These are phyloP conservation scores for Urocolius indicus DNA, from an alignment of 2,113 vertebrate species.

Conservation along the genomic window DNA sequence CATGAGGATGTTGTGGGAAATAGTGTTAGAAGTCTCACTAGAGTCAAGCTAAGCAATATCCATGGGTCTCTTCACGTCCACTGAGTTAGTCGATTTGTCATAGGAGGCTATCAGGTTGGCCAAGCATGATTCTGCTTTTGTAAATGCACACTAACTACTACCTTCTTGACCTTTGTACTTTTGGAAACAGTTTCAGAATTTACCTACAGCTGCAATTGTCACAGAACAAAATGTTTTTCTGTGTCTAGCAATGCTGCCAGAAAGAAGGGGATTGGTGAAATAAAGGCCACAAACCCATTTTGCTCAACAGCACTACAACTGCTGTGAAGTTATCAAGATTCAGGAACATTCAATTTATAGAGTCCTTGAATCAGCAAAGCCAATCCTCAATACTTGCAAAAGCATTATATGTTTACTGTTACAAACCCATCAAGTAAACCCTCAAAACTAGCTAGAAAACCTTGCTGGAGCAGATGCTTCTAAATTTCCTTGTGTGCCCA, in stretches of 20 bases:
- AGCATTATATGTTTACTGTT: not conserved
- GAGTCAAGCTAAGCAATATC: not conserved
- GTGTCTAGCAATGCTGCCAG: not conserved
- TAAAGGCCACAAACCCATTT: not conserved
- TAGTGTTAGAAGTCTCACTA: not conserved
- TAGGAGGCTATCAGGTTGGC: not conserved
- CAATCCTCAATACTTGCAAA: not conserved
- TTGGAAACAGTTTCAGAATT: not conserved
- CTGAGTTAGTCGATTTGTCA: not conserved
- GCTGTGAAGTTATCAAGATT: fast-evolving
- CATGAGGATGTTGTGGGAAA: not conserved
- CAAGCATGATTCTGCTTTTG: not conserved
- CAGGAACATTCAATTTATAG: not conserved
- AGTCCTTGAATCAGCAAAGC: not conserved
- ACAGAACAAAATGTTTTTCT: not conserved
- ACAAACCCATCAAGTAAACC: not conserved
- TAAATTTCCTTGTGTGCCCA: not conserved
- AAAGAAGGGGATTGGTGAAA: not conserved
- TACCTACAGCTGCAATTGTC: not conserved
- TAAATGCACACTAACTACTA: not conserved
- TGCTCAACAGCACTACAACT: not conserved
- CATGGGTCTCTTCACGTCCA: not conserved
- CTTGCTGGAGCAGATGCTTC: not conserved
- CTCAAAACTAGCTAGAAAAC: not conserved
- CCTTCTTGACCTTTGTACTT: not conserved